A percentile compares a stretch with the other conserved stretches of the same genome.
phyloP scores from a whole-genome alignment of 2,113 vertebrate species.

The Paraplagusia blochii region DNA sequence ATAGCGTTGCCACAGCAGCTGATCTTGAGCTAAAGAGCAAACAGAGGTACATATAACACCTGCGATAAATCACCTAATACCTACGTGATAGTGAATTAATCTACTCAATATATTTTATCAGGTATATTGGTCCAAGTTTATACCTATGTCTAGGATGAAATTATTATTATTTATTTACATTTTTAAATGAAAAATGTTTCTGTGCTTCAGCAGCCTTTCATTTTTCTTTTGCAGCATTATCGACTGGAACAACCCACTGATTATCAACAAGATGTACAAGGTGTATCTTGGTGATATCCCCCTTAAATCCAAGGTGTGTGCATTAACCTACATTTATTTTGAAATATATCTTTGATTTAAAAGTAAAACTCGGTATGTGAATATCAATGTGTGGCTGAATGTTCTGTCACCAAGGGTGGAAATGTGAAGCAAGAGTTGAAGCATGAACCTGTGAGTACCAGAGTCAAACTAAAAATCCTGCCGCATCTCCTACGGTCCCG shows the following conservation, averaged over 20 bases:
- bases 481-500: constrained; percentile 93
- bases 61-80: too few species aligned
- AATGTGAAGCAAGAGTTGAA: constrained; percentile 92
- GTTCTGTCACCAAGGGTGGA: constrained; percentile 74
- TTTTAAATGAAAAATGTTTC: too few species aligned
- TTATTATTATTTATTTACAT: too few species aligned
- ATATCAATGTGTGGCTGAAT: not conserved
- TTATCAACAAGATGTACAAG: constrained; percentile 96
- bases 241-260: constrained; percentile 96
- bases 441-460: constrained; percentile 93
- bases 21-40: constrained; percentile 97
- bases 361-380: not conserved
- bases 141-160: too few species aligned
- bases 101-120: too few species aligned
- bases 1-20: constrained; percentile 94
- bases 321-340: not conserved
- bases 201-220: not conserved
- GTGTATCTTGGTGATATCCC: constrained; percentile 98
- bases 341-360: not conserved
- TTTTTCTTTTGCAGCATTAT: constrained; percentile 81
- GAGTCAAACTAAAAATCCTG: constrained; percentile 97
- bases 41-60: constrained; percentile 80
- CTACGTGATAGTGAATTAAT: too few species aligned
- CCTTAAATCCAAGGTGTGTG: constrained; percentile 93
- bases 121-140: too few species aligned